These are phyloP conservation scores for Cyanoderma ruficeps DNA, from an alignment of 2,113 vertebrate species.

Conservation along the genomic window DNA sequence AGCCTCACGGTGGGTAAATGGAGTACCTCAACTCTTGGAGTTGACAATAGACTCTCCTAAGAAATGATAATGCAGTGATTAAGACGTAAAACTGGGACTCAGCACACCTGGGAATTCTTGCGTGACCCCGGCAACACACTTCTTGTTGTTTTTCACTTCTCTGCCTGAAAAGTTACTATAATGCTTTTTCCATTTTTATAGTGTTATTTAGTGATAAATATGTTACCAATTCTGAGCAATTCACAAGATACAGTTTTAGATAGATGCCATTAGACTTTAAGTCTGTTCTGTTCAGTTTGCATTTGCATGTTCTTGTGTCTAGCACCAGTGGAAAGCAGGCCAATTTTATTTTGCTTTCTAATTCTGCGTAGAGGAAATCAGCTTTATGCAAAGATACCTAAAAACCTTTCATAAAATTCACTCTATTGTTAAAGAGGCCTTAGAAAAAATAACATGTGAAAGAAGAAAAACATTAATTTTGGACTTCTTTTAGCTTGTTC, in stretches of 20 bases:
- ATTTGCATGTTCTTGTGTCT: not conserved
- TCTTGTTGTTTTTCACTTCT: not conserved
- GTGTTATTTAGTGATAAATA: not conserved
- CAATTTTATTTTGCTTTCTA: not conserved
- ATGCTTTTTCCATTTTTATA: not conserved
- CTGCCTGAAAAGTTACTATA: conserved; percentile 25
- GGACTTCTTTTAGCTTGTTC: not conserved
- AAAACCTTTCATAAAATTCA: not conserved
- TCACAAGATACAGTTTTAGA: not conserved
- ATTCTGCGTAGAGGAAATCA: not conserved
- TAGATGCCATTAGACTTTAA: conserved; percentile 13
- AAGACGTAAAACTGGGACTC: not conserved
- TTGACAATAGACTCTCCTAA: conserved; percentile 47
- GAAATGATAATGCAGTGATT: conserved; percentile 47
- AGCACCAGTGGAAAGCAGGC: not conserved
- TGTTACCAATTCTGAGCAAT: not conserved
- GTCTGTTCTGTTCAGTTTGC: not conserved
- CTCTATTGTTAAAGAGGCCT: not conserved
- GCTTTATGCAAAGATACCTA: not conserved
- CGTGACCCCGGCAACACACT: not conserved
- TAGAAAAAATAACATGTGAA: not conserved
- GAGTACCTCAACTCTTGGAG: conserved; percentile 48
- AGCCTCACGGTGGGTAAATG: conserved; percentile 43
- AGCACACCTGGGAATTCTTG: not conserved
- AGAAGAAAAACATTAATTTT: not conserved